These are phyloP conservation scores for Diabrotica undecimpunctata DNA, from an alignment of 1,140 invertebrate genomes.

Conservation along the genomic window DNA sequence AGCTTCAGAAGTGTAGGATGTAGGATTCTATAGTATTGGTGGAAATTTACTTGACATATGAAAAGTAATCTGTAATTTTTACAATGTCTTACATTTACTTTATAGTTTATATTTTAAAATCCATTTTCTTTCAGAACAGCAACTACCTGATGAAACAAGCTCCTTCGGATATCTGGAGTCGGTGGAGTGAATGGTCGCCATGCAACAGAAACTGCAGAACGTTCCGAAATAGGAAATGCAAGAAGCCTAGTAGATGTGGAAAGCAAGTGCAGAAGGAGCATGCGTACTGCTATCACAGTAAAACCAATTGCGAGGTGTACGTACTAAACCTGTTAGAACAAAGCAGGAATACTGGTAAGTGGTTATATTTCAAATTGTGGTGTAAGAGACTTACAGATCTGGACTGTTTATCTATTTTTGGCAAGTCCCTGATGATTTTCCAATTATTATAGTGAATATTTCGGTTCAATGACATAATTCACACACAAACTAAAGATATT, in stretches of 20 bases:
- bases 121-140: constrained; percentile 31
- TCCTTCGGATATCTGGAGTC: constrained; percentile 39
- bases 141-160: constrained; percentile 32
- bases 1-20: too few relatives aligned
- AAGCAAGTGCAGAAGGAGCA: constrained; percentile 70
- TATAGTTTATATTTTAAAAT: background rate
- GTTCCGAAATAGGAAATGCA: constrained; percentile 62
- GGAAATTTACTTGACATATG: too few relatives aligned
- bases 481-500: too few relatives aligned
- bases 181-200: constrained; percentile 50
- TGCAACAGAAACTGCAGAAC: constrained; percentile 50
- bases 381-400: background rate
- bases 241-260: constrained; percentile 66
- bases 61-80: background rate
- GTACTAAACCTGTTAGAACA: constrained; percentile 51
- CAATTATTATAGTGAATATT: too few relatives aligned
- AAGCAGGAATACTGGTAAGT: background rate
- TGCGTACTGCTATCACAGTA: constrained; percentile 79
- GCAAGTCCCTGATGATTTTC: too few relatives aligned
- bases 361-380: background rate
- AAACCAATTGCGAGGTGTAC: constrained; percentile 73
- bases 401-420: background rate
- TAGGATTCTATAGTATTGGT: too few relatives aligned
- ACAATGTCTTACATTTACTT: background rate
- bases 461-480: too few relatives aligned